Conservation (phyloP, 2,888 invertebrate species). For the Xanthorhoe designata region DNA sequence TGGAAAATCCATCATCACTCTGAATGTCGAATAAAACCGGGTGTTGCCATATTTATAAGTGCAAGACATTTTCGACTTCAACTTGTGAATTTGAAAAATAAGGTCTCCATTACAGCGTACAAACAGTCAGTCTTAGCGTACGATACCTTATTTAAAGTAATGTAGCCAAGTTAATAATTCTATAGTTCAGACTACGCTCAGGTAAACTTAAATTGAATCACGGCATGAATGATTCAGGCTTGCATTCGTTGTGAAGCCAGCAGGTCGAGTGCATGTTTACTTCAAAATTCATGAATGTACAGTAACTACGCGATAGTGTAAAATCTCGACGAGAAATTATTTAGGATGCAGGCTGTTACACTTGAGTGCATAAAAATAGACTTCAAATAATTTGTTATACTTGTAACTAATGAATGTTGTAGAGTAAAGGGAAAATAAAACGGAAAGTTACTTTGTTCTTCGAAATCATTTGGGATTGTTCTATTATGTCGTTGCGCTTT, state of each 20-base stretch:
- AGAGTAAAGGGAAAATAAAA: too few species aligned
- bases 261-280: conserved; percentile 23
- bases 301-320: conserved; percentile 22
- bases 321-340: conserved; percentile 31
- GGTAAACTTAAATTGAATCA: conserved; percentile 23
- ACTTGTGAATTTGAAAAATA: too few species aligned
- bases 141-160: not conserved
- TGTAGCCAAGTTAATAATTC: conserved; percentile 11
- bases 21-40: too few species aligned
- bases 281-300: conserved; percentile 32
- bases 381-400: not conserved
- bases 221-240: conserved; percentile 24
- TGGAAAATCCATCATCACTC: too few species aligned
- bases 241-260: conserved; percentile 26
- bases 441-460: too few species aligned
- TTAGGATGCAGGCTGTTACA: conserved; percentile 24
- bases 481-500: too few species aligned
- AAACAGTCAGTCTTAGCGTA: too few species aligned
- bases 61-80: too few species aligned
- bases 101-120: too few species aligned
- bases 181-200: conserved; percentile 11
- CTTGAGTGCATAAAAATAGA: conserved; percentile 17
- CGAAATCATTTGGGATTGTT: too few species aligned
- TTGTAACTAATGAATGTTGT: not conserved
- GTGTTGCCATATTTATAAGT: too few species aligned